phyloP scores from a whole-genome alignment of 1,140 invertebrate genomes.

The Papilio dardanus region DNA sequence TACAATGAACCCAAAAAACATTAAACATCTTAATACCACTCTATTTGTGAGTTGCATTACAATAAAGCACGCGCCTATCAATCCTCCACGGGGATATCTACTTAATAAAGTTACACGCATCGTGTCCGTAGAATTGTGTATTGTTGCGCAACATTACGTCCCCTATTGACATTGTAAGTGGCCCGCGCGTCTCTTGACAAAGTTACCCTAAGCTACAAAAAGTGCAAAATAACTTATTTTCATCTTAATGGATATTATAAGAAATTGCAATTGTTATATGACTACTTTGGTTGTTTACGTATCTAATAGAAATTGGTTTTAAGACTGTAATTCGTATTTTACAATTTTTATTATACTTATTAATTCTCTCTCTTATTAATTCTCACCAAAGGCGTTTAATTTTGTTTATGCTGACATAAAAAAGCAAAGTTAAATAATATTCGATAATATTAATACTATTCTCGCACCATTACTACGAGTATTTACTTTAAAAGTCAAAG shows the following conservation, averaged over 20 bases:
- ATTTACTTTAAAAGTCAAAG: slow-evolving; percentile 9
- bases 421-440: neutral
- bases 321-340: neutral
- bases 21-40: slow-evolving; percentile 28
- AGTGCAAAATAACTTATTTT: too few relatives aligned
- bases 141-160: slow-evolving; percentile 71
- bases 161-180: slow-evolving; percentile 73
- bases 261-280: too few relatives aligned
- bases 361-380: too few relatives aligned
- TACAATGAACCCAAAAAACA: neutral
- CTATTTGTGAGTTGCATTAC: slow-evolving; percentile 9
- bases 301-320: too few relatives aligned
- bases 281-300: too few relatives aligned
- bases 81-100: slow-evolving; percentile 65
- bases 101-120: slow-evolving; percentile 76
- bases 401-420: neutral
- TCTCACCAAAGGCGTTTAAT: neutral
- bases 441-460: neutral
- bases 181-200: slow-evolving; percentile 54
- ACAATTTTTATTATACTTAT: neutral
- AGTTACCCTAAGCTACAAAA: too few relatives aligned
- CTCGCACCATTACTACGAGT: slow-evolving; percentile 20
- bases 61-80: slow-evolving; percentile 57
- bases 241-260: too few relatives aligned
- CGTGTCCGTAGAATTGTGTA: slow-evolving; percentile 57